These are phyloP conservation scores for Panzeria rudis DNA, from an alignment of 2,888 invertebrate genomes.

Conservation along the genomic window DNA sequence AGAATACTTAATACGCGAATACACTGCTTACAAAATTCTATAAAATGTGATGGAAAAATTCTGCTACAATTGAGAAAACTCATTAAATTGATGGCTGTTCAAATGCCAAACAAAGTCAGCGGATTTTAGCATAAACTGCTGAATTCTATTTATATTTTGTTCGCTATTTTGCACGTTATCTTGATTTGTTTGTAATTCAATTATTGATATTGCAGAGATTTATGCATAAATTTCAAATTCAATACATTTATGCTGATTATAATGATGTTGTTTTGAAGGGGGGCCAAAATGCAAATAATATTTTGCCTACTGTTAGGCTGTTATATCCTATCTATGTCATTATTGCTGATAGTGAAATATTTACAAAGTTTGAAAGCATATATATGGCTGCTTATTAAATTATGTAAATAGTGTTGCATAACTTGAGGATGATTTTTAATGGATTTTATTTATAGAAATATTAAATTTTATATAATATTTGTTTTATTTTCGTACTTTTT, in stretches of 20 bases:
- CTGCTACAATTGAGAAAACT: constrained; percentile 5
- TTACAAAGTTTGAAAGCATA: constrained; percentile 7
- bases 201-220: constrained; percentile 45
- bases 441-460: neutral
- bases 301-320: constrained; percentile 14
- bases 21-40: neutral
- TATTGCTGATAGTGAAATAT: neutral
- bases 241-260: constrained; percentile 14
- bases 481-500: neutral
- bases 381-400: neutral
- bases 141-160: neutral
- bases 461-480: neutral
- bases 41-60: neutral
- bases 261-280: neutral
- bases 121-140: constrained; percentile 3
- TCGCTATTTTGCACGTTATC: neutral
- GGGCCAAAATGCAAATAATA: constrained; percentile 14
- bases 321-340: neutral
- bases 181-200: constrained; percentile 42
- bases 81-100: constrained; percentile 24
- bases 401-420: neutral
- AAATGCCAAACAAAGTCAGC: constrained; percentile 7
- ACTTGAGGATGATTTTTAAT: neutral
- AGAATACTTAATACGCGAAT: neutral
- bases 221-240: constrained; percentile 32